Evolutionary conservation across 2,888 invertebrate genomes (phyloP).

Genomic region (Macrophya alboannulata): DNA sequence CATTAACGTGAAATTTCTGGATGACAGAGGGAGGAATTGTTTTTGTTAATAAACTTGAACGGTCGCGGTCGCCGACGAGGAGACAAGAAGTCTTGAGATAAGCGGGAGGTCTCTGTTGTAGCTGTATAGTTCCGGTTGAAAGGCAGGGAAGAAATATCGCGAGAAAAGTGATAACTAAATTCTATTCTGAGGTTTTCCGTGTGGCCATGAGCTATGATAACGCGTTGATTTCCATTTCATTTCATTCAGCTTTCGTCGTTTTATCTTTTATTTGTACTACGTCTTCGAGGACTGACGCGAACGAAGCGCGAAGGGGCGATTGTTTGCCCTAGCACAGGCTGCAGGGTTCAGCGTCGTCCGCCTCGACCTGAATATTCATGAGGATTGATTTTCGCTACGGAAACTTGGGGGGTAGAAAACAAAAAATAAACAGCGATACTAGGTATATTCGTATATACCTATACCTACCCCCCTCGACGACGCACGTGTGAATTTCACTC

Average conservation of each 20-base stretch:
- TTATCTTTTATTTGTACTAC: conserved; percentile 41
- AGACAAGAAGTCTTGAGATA: conserved; percentile 53
- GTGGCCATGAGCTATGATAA: conserved; percentile 24
- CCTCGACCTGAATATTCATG: conserved; percentile 45
- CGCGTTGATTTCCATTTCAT: conserved; percentile 46
- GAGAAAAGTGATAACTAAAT: conserved; percentile 47
- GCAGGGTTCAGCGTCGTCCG: background rate
- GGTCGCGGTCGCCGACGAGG: background rate
- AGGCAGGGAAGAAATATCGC: conserved; percentile 35
- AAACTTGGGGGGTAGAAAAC: background rate
- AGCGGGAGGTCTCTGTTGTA: background rate
- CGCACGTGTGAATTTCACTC: conserved; percentile 40
- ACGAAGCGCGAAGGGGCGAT: conserved; percentile 24
- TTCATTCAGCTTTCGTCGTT: conserved; percentile 20
- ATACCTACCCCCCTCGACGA: background rate
- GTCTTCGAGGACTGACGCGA: conserved; percentile 25
- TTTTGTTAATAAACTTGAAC: conserved; percentile 37
- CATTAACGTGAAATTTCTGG: background rate
- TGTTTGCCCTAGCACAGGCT: background rate
- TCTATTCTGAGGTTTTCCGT: conserved; percentile 39
- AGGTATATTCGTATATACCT: background rate
- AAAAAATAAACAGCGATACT: conserved; percentile 23
- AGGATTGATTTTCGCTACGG: conserved; percentile 44
- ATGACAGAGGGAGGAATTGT: conserved; percentile 29
- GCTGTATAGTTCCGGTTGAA: conserved; percentile 26